Percentiles rank a stretch among this genome's conserved stretches.
Evolutionary conservation across 2,113 vertebrate species (phyloP).

Genomic region (Shinisaurus crocodilurus): DNA sequence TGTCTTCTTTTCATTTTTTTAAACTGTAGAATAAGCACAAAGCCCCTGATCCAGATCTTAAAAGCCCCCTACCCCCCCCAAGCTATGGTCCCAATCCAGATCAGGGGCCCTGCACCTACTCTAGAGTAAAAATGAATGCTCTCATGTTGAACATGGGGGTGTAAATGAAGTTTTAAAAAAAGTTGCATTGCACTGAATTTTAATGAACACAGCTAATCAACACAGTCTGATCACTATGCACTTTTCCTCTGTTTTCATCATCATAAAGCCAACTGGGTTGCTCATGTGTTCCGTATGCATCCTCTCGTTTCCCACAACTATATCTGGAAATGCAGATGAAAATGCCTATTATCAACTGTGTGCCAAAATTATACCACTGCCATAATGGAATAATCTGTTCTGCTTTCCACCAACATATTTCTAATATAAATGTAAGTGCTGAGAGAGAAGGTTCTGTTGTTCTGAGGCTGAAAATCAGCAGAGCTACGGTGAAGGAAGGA

Average conservation of each 20-base stretch:
- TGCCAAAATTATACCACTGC: constrained; percentile 8
- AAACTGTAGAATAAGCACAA: too few relatives aligned
- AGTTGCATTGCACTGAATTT: background rate
- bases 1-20: too few relatives aligned
- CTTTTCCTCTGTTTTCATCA: background rate
- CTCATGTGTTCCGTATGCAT: background rate
- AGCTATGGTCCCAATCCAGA: too few relatives aligned
- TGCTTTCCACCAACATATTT: background rate
- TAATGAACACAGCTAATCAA: background rate
- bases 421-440: background rate
- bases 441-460: background rate
- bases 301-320: background rate
- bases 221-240: constrained; percentile 3
- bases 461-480: background rate
- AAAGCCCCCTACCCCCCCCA: too few relatives aligned
- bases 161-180: constrained; percentile 12
- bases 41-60: too few relatives aligned
- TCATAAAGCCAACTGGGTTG: constrained; percentile 15
- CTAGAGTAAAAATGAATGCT: too few relatives aligned
- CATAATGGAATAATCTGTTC: constrained; percentile 7
- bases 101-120: too few relatives aligned
- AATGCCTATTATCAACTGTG: constrained; percentile 15
- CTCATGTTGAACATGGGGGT: too few relatives aligned
- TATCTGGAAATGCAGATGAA: constrained; percentile 11
- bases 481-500: background rate